phyloP scores from a whole-genome alignment of 2,113 vertebrate genomes.

The Neodon shergylaensis region DNA sequence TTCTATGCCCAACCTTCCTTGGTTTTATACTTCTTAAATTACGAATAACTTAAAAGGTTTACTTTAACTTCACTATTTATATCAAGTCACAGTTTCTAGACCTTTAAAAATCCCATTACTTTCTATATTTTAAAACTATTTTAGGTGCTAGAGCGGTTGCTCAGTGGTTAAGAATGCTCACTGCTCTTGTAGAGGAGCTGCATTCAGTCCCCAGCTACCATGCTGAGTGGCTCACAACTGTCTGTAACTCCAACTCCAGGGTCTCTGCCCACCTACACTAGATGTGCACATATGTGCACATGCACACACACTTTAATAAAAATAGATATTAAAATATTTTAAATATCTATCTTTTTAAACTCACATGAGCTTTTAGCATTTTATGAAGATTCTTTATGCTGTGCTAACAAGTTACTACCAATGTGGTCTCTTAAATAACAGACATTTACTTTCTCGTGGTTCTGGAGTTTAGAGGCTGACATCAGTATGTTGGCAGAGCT shows the following conservation, averaged over 20 bases:
- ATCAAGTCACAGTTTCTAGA: not conserved
- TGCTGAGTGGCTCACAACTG: not conserved
- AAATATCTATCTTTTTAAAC: not conserved
- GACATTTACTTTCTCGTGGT: not conserved
- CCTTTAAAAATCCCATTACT: constrained; percentile 9
- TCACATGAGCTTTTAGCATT: not conserved
- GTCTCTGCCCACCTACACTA: not conserved
- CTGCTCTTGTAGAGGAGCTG: not conserved
- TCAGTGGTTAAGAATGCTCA: not conserved
- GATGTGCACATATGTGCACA: not conserved
- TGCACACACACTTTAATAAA: not conserved
- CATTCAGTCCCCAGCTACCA: not conserved
- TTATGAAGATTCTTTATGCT: not conserved
- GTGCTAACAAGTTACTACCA: not conserved
- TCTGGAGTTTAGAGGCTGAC: not conserved
- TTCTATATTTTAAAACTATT: not conserved
- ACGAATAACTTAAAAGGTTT: not conserved
- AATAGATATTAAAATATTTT: not conserved
- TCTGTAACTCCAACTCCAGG: not conserved
- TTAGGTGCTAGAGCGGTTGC: not conserved
- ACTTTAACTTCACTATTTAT: not conserved
- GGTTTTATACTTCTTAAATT: constrained; percentile 33
- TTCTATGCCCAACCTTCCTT: not conserved
- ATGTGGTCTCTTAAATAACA: not conserved
- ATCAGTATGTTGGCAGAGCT: not conserved